Evolutionary conservation across 1,140 invertebrate genomes (phyloP), one percentile per base, ranked within the genome.

Genomic region (Neodiprion lecontei): DNA sequence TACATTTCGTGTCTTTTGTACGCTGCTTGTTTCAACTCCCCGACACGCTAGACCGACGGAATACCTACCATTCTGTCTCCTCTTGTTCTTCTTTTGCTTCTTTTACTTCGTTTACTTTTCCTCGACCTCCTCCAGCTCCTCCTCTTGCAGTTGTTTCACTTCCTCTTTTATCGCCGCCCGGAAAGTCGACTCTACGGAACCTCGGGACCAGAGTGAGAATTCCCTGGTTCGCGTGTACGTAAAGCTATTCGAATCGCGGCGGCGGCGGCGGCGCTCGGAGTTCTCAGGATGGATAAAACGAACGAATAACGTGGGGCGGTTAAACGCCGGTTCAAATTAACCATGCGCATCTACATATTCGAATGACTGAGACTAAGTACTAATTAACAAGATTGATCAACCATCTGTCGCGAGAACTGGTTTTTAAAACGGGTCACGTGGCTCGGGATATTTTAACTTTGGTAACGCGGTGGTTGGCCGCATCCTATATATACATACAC

Each of bases 311-410:
- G 28, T 40, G 28, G 28, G 28, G 28, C 28, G 28, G 53, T 12
- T 61, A 61, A 61, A 61, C 53, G 53, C 53, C 53, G 11, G 4
- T 61, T 61, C 11, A 61, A 61, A 61, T 61, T 14, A 61, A 61
- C 53, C 53, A 61, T 61, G 53, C 53, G 4, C 53, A 61, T 61
- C 53, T 61, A 61, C 53, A 61, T 61, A 61, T 17, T 61, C 53
- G 53, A 61, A 67, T 73, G 74, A 48, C 68, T 71, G 77, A 75
- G 75, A 69, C 74, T 72, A 75, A 81, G 82, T 83, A 82, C 80
- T 85, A 85, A 85, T 85, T 85, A 85, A 82, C 82, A 82, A 84
- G 82, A 84, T 82, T 82, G 82, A 83, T 82, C 82, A 84, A 81
- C 75, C 70, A 75, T 76, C 75, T 77, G 80, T 78, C 74, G 75